phyloP scores from a whole-genome alignment of 2,888 invertebrate genomes.

The Melanostoma scalare region DNA sequence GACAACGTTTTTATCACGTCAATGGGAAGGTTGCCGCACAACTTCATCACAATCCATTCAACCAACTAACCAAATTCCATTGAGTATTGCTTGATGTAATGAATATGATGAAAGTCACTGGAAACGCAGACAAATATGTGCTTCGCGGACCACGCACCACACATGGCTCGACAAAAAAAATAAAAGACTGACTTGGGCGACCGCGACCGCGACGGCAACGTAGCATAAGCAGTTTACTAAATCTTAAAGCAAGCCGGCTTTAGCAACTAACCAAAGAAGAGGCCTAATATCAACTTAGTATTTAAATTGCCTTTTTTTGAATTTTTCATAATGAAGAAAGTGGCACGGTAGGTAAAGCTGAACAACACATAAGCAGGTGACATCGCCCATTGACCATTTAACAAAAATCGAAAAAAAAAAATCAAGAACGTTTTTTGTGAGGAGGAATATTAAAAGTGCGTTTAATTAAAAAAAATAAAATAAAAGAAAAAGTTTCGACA shows the following conservation, averaged over 20 bases:
- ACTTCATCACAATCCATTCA: too few species aligned
- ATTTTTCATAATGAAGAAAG: conserved; percentile 56
- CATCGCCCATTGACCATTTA: conserved; percentile 27
- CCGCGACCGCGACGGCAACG: conserved; percentile 5
- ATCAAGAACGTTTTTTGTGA: conserved; percentile 12
- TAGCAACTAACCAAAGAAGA: neutral
- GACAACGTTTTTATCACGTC: too few species aligned
- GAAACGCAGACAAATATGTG: conserved; percentile 26
- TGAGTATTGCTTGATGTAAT: conserved; percentile 18
- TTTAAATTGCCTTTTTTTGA: neutral
- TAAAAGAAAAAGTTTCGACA: neutral
- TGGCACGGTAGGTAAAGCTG: conserved; percentile 55
- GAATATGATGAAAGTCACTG: conserved; percentile 56
- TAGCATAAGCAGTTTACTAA: conserved; percentile 6
- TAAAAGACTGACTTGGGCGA: conserved; percentile 34
- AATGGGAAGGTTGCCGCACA: too few species aligned
- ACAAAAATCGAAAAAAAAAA: neutral
- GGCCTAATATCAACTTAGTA: neutral
- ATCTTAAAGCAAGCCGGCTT: conserved; percentile 25
- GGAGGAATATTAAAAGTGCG: neutral
- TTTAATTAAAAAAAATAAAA: neutral
- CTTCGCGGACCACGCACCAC: conserved; percentile 26
- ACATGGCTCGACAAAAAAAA: conserved; percentile 39
- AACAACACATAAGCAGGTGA: conserved; percentile 63
- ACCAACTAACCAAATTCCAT: conserved; percentile 23